Evolutionary conservation across 1,140 invertebrate genomes (phyloP).

Genomic region (Ylistrum balloti): DNA sequence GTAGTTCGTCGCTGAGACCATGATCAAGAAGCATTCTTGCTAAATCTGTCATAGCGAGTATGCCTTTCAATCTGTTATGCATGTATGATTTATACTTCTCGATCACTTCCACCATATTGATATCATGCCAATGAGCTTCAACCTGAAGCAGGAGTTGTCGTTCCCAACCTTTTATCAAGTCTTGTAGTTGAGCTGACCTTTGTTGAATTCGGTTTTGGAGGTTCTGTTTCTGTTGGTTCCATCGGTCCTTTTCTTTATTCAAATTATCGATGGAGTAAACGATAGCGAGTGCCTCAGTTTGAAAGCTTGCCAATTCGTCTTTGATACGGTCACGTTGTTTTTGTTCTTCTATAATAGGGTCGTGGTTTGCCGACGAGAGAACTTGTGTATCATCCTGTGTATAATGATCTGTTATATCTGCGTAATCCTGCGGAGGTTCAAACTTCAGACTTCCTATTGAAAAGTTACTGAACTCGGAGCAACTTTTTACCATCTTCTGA

Average conservation of each 20-base stretch:
- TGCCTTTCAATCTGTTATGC: constrained; percentile 63
- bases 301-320: constrained; percentile 58
- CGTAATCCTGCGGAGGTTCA: not conserved
- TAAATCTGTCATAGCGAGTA: constrained; percentile 67
- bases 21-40: constrained; percentile 64
- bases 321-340: constrained; percentile 46
- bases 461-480: not conserved
- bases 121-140: constrained; percentile 57
- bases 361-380: not conserved
- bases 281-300: constrained; percentile 65
- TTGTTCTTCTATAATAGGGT: constrained; percentile 19
- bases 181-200: constrained; percentile 61
- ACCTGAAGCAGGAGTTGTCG: constrained; percentile 63
- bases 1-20: constrained; percentile 62
- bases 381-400: not conserved
- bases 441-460: constrained; percentile 9
- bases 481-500: not conserved
- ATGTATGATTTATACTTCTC: constrained; percentile 59
- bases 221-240: constrained; percentile 62
- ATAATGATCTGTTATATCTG: not conserved
- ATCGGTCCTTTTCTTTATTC: constrained; percentile 56
- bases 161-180: constrained; percentile 64
- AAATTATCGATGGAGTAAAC: constrained; percentile 65
- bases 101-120: constrained; percentile 55
- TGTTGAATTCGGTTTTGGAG: constrained; percentile 63